phyloP scores from a whole-genome alignment of 1,140 invertebrate species.

The Hypsibius dujardini region DNA sequence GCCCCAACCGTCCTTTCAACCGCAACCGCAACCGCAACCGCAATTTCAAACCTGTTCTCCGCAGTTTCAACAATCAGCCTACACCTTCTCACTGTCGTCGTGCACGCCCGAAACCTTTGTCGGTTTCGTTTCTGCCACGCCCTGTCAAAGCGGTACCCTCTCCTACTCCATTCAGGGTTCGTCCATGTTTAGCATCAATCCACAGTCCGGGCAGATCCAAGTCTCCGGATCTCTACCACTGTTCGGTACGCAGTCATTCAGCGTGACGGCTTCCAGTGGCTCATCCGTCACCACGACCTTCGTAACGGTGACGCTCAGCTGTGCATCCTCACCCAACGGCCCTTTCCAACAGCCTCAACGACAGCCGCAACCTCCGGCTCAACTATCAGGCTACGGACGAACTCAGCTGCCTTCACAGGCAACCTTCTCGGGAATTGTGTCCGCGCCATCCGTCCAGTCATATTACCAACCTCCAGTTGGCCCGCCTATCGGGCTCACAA shows the following conservation, averaged over 20 bases:
- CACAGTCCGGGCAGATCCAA: background rate
- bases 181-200: conserved; percentile 1
- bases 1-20: too few relatives aligned
- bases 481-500: background rate
- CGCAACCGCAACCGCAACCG: too few relatives aligned
- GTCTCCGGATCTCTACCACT: background rate
- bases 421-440: background rate
- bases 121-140: conserved; percentile 7
- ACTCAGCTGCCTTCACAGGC: too few relatives aligned
- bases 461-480: background rate
- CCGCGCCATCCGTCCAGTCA: background rate
- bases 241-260: conserved; percentile 2
- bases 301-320: background rate
- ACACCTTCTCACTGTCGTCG: background rate
- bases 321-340: too few relatives aligned
- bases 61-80: background rate
- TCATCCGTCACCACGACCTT: background rate
- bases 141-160: background rate
- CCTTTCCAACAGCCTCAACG: too few relatives aligned
- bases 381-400: too few relatives aligned
- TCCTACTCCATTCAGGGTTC: background rate
- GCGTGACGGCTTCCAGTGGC: background rate
- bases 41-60: background rate
- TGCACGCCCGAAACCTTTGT: conserved; percentile 3
- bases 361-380: too few relatives aligned